phyloP scores from a whole-genome alignment of 2,888 invertebrate genomes.

The Drosophila siamana region DNA sequence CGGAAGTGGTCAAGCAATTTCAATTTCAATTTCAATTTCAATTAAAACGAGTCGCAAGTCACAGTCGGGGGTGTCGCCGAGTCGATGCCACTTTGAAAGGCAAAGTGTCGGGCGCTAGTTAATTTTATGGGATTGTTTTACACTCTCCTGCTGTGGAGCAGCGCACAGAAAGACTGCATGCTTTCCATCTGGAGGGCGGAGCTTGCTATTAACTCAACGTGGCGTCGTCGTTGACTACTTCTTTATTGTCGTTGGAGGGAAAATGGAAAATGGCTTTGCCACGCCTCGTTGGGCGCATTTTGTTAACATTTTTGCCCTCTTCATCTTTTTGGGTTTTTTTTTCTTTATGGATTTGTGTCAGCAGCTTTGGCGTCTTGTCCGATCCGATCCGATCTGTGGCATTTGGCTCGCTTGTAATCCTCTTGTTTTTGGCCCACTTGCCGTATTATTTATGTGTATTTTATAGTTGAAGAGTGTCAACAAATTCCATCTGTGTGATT shows the following conservation, averaged over 20 bases:
- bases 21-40: conserved; percentile 46
- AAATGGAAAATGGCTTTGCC: conserved; percentile 34
- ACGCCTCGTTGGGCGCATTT: conserved; percentile 31
- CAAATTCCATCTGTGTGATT: conserved; percentile 40
- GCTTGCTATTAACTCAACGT: conserved; percentile 39
- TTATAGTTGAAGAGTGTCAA: conserved; percentile 40
- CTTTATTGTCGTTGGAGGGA: conserved; percentile 7
- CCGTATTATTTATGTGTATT: conserved; percentile 43
- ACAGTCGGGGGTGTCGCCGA: background rate
- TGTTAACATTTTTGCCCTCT: conserved; percentile 17
- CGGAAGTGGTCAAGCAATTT: conserved; percentile 42
- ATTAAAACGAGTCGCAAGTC: conserved; percentile 38
- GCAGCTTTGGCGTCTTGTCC: conserved; percentile 10
- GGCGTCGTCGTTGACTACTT: conserved; percentile 22
- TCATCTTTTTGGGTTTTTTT: too few species aligned
- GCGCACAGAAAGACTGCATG: conserved; percentile 32
- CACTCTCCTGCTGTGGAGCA: conserved; percentile 68
- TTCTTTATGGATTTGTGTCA: conserved; percentile 56
- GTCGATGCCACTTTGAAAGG: conserved; percentile 31
- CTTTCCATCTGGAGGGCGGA: conserved; percentile 49
- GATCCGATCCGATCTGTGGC: background rate
- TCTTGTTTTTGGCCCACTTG: conserved; percentile 23
- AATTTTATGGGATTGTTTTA: conserved; percentile 73
- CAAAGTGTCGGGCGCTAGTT: conserved; percentile 66
- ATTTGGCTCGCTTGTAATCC: conserved; percentile 18